These are phyloP conservation scores for Troilus luridus DNA, from an alignment of 2,888 invertebrate genomes.

Conservation along the genomic window DNA sequence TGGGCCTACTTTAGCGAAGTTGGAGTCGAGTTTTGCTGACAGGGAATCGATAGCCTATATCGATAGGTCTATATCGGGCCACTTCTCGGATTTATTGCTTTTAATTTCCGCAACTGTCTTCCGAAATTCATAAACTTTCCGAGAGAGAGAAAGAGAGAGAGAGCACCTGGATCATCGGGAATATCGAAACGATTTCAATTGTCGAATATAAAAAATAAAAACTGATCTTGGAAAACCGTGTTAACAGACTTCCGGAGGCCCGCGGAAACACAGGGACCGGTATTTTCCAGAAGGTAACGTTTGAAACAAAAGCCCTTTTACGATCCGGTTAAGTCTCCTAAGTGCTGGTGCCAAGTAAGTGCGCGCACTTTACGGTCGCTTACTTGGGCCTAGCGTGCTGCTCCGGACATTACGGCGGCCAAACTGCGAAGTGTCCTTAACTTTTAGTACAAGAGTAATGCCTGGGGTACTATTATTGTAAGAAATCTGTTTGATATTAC, in stretches of 20 bases:
- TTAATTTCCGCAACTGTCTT: conserved; percentile 40
- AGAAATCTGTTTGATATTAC: background rate
- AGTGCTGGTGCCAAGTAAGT: conserved; percentile 3
- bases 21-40: conserved; percentile 9
- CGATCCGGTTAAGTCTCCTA: background rate
- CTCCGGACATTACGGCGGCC: background rate
- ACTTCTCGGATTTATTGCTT: background rate
- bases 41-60: conserved; percentile 1
- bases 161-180: background rate
- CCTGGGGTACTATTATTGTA: background rate
- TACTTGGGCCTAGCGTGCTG: background rate
- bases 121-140: conserved; percentile 24
- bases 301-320: conserved; percentile 18
- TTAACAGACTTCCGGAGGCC: background rate
- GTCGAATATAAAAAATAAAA: no score
- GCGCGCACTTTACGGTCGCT: conserved; percentile 18
- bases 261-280: background rate
- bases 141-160: background rate
- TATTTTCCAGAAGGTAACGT: conserved; percentile 19
- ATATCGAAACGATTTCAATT: background rate
- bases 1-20: background rate
- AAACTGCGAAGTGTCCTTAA: background rate
- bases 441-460: background rate
- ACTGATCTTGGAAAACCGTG: background rate
- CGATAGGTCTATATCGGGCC: background rate